Conservation (phyloP, 2,888 invertebrate species). For the Anthophora plumipes region DNA sequence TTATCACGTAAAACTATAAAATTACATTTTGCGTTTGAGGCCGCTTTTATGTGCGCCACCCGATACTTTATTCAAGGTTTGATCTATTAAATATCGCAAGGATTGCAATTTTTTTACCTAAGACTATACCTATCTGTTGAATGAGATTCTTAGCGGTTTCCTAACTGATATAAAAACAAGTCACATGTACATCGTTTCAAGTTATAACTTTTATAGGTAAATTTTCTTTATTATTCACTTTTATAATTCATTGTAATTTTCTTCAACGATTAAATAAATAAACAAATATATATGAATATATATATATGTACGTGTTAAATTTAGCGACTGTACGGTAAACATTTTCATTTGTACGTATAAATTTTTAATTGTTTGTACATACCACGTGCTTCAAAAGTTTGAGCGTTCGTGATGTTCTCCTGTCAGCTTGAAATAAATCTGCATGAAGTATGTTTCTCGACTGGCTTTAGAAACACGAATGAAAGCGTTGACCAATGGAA, state of each 20-base stretch:
- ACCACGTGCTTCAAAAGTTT: conserved; percentile 59
- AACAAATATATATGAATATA: neutral
- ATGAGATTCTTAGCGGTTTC: conserved; percentile 14
- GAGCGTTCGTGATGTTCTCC: conserved; percentile 41
- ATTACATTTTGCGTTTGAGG: no score
- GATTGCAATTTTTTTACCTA: conserved; percentile 6
- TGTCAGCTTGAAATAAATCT: conserved; percentile 41
- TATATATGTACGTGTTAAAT: neutral
- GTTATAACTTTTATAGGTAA: neutral
- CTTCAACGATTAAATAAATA: no score
- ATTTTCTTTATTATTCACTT: neutral
- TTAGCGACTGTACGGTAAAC: neutral
- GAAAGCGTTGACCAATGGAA: conserved; percentile 75
- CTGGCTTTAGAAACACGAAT: conserved; percentile 73
- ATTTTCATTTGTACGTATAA: conserved; percentile 17
- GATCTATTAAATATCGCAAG: neutral
- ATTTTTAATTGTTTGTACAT: conserved; percentile 38
- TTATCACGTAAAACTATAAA: no score
- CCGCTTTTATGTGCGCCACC: no score
- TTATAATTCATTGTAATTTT: no score
- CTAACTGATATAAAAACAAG: conserved; percentile 1
- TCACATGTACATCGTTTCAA: neutral
- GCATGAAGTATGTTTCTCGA: conserved; percentile 58
- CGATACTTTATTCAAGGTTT: conserved; percentile 2
- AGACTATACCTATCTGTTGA: conserved; percentile 49